Conservation (phyloP, 1,140 invertebrate species). For the Zaprionus inermis region DNA sequence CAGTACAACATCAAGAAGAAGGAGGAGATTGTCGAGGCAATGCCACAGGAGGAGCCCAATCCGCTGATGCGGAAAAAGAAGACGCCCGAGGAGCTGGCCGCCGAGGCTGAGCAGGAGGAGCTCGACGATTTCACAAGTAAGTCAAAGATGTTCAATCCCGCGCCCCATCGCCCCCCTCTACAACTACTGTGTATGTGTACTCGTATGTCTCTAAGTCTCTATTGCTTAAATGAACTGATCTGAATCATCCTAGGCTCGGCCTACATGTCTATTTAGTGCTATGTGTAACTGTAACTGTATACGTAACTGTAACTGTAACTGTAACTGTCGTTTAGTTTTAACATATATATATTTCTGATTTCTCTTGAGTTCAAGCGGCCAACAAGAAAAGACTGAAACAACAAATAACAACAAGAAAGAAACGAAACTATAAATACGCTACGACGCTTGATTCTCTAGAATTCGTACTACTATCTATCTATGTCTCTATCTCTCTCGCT, state of each 20-base stretch:
- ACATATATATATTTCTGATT: conserved; percentile 24
- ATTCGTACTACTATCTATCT: conserved; percentile 26
- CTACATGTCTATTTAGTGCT: conserved; percentile 25
- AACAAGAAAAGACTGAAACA: conserved; percentile 26
- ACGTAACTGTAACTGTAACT: conserved; percentile 41
- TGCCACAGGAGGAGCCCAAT: conserved; percentile 93
- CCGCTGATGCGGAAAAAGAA: conserved; percentile 98
- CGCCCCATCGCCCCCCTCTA: neutral
- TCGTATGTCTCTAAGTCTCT: conserved; percentile 19
- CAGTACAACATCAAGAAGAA: conserved; percentile 99
- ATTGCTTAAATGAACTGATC: conserved; percentile 10
- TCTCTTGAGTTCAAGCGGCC: conserved; percentile 32
- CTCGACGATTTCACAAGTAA: conserved; percentile 99
- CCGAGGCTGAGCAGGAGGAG: conserved; percentile 96
- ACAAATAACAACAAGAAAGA: conserved; percentile 21
- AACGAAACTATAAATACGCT: conserved; percentile 31
- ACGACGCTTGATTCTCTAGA: conserved; percentile 64
- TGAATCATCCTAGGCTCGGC: conserved; percentile 18
- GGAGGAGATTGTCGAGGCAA: conserved; percentile 93
- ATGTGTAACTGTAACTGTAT: conserved; percentile 36
- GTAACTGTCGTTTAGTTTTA: conserved; percentile 43
- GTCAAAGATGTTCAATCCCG: conserved; percentile 76
- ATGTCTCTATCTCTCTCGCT: conserved; percentile 22
- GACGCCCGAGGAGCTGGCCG: conserved; percentile 97
- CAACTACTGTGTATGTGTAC: conserved; percentile 16